Evolutionary conservation across 1,140 invertebrate genomes (phyloP), one percentile per base, ranked within the genome.

Genomic region (Pachyrhynchus sulphureomaculatus): DNA sequence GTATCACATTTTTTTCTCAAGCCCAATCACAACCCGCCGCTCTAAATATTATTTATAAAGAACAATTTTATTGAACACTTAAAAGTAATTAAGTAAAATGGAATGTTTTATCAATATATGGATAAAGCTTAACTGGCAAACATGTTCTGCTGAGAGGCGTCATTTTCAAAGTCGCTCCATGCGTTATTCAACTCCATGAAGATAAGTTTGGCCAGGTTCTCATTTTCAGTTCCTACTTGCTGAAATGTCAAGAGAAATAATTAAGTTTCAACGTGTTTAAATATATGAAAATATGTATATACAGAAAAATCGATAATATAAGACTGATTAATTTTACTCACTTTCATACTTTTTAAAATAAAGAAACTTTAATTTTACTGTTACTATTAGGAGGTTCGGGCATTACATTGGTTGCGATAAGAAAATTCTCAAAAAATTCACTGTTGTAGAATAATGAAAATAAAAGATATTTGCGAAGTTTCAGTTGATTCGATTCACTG

Each of bases 181-280:
- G 96, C 96, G 75, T 98, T 97, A 79, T 98, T 99, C 63, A 99
- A 80, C 81, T 99, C 96, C 86, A 98, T 96, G 79, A 99, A 99
- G 72, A 99, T 96, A 72, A 97, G 77, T 80, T 96, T 97, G 9
- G 98, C 96, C 72, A 99, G 82, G 67, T 89, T 87, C 78, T 96
- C 93, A 73, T 95, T 92, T 26, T 86, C 83, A 0, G 91, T 93
- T 29, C 92, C 93, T 65, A 88, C 84, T 87, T 94, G 90, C 92
- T 95, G 78, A n/a, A 86, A 84, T 65, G 39, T 48, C 39, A 41
- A 24, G 41, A 39, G n/a, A n/a, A n/a, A n/a, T n/a, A n/a, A n/a
- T n/a, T n/a, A n/a, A n/a, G n/a, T n/a, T n/a, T n/a, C n/a, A n/a
- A n/a, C n/a, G n/a, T n/a, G n/a, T n/a, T n/a, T n/a, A n/a, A n/a